Percentiles rank a stretch among this genome's conserved stretches.
These are phyloP conservation scores for Poeciliopsis infans DNA, from an alignment of 2,797 vertebrate species.

Conservation along the genomic window DNA sequence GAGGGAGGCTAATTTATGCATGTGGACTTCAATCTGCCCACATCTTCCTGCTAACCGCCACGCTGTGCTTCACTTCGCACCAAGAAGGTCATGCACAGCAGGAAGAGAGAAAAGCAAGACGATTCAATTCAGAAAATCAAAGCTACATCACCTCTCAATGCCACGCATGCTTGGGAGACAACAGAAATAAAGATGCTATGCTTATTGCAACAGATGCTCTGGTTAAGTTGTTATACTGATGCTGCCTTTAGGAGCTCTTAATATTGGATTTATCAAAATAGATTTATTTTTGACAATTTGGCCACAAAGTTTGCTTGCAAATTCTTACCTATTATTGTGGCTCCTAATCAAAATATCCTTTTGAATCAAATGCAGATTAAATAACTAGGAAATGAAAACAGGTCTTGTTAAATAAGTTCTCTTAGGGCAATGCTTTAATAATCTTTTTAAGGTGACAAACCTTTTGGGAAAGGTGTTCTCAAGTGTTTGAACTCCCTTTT, in stretches of 20 bases:
- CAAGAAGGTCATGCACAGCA: slow-evolving; percentile 61
- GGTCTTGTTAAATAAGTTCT: background rate
- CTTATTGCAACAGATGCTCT: slow-evolving; percentile 25
- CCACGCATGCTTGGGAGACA: slow-evolving; percentile 36
- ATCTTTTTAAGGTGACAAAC: background rate
- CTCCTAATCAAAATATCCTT: background rate
- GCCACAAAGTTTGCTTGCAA: background rate
- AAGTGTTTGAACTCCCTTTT: background rate
- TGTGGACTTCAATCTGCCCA: slow-evolving; percentile 48
- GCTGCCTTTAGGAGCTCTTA: slow-evolving; percentile 24
- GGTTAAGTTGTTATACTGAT: slow-evolving; percentile 33
- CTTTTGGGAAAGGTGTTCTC: background rate
- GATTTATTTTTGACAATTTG: background rate
- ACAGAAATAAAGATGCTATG: slow-evolving; percentile 32
- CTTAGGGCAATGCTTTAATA: background rate
- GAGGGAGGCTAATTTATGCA: slow-evolving; percentile 51
- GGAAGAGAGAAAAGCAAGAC: slow-evolving; percentile 36
- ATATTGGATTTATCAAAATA: slow-evolving; percentile 24
- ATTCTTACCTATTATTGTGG: background rate
- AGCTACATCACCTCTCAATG: slow-evolving; percentile 33
- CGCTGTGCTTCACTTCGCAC: slow-evolving; percentile 64
- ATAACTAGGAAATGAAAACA: background rate
- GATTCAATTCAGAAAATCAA: slow-evolving; percentile 42
- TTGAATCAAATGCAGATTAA: background rate
- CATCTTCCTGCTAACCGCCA: slow-evolving; percentile 51